phyloP scores from a whole-genome alignment of 2,113 vertebrate species.

The Platycercus adscitus region DNA sequence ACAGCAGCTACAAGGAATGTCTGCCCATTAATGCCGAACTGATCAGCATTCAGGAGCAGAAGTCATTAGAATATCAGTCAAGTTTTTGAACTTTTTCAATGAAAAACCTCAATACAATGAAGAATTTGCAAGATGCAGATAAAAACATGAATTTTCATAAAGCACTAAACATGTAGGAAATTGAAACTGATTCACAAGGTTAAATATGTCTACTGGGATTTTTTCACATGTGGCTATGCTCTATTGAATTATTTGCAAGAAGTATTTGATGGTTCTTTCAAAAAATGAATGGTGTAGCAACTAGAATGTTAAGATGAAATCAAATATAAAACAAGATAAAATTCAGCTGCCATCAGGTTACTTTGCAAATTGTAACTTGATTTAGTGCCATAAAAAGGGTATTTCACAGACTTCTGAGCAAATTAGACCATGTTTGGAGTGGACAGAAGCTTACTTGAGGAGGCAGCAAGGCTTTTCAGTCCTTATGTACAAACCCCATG shows the following conservation, averaged over 20 bases:
- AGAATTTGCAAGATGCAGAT: constrained; percentile 19
- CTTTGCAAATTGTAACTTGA: constrained; percentile 2
- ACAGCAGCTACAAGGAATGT: constrained; percentile 5
- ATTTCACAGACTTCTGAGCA: neutral
- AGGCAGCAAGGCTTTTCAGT: neutral
- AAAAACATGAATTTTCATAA: constrained; percentile 52
- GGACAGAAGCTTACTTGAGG: neutral
- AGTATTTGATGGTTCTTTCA: constrained; percentile 30
- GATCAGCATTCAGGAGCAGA: constrained; percentile 10
- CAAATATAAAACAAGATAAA: constrained; percentile 22
- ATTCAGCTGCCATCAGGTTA: neutral
- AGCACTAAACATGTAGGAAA: constrained; percentile 43
- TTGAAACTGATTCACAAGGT: constrained; percentile 45
- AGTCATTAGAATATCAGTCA: neutral
- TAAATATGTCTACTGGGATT: constrained; percentile 32
- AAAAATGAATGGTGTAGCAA: neutral
- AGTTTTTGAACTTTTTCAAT: neutral
- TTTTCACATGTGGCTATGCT: neutral
- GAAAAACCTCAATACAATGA: neutral
- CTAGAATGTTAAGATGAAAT: constrained; percentile 3
- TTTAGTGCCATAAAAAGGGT: neutral
- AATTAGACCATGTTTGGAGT: neutral
- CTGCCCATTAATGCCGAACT: neutral
- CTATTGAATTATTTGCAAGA: constrained; percentile 14
- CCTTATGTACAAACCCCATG: fast-evolving